Base-by-base conservation (phyloP, 64 coral and sea anemone species). In the Hydrozoanthus tunicans region DNA sequence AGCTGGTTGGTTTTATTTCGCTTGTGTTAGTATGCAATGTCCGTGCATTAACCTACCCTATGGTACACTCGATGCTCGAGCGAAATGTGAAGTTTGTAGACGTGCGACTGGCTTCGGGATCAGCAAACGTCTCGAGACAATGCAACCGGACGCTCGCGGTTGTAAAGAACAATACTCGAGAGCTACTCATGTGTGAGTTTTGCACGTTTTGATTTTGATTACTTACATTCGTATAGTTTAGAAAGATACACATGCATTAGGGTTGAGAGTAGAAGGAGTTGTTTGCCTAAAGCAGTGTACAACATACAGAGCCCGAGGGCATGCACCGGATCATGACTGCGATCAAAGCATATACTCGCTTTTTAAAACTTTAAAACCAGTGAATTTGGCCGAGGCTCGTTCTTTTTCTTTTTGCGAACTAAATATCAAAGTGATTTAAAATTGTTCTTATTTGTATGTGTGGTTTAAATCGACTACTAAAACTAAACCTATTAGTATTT, bases 21-120 rank as follows among this genome's bases (percentile, higher is more conserved):
- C 53, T 79, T 54, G 54, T 9, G 14, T 79, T 5, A 57, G 77
- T 58, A n/a, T 13, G 55, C 58, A 23, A 79, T 17, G 17, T 23
- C 17, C 56, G 55, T 79, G 55, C 77, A 58, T 15, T 79, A n/a
- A 79, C 77, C 51, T 15, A 58, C 13, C 77, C 54, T 14, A 79
- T 79, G 77, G 77, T 58, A 54, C 15, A 23, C 3, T 79, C 77
- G 6, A 79, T 79, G 77, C 77, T 79, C 12, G 14, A 79, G 77
- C 12, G 77, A 79, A 79, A 79, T 79, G 53, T 58, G 53, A 79
- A 57, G 23, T 58, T 79, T 58, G 54, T 56, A 5, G 15, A 58
- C 54, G 8, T 23, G 5, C 77, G 23, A 57, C 7, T 7, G 4
- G 9, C 10, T 17, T 66, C 64, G 5, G 17, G 17, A 7, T 52